A percentile compares a stretch with the other conserved stretches of the same genome.
These are phyloP conservation scores for Brachyptera risi DNA, from an alignment of 2,888 invertebrate species.

Conservation along the genomic window DNA sequence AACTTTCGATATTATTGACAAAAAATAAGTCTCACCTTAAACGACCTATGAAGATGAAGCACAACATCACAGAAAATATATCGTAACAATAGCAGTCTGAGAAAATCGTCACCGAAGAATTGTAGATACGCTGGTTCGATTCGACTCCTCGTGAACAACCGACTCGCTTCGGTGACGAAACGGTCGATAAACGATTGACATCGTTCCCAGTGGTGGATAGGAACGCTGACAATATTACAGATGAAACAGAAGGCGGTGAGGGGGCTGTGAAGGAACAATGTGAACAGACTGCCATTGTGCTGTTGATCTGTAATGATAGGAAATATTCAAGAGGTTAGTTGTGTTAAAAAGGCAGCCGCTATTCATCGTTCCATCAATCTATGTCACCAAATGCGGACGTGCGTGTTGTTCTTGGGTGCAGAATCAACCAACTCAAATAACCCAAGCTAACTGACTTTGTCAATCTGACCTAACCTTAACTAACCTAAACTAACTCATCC, in stretches of 20 bases:
- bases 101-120: slow-evolving; percentile 93
- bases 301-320: slow-evolving; percentile 67
- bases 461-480: no score
- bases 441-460: no score
- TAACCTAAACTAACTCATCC: no score
- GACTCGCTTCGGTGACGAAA: slow-evolving; percentile 84
- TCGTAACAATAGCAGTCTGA: slow-evolving; percentile 80
- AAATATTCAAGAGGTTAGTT: no score
- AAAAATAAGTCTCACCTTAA: slow-evolving; percentile 54
- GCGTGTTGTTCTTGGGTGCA: no score
- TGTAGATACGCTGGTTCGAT: slow-evolving; percentile 71
- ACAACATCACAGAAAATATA: slow-evolving; percentile 93
- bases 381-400: no score
- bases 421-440: no score
- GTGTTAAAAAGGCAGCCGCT: no score
- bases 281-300: slow-evolving; percentile 88
- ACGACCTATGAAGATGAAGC: slow-evolving; percentile 79
- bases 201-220: slow-evolving; percentile 85
- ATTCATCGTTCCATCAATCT: no score
- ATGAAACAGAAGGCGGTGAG: slow-evolving; percentile 88
- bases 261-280: slow-evolving; percentile 92
- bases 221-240: slow-evolving; percentile 81
- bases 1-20: no score
- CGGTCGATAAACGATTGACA: slow-evolving; percentile 83
- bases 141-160: slow-evolving; percentile 74